A percentile compares a stretch with the other conserved stretches of the same genome.
Evolutionary conservation across 2,888 invertebrate species (phyloP).

Genomic region (Desoria tigrina): DNA sequence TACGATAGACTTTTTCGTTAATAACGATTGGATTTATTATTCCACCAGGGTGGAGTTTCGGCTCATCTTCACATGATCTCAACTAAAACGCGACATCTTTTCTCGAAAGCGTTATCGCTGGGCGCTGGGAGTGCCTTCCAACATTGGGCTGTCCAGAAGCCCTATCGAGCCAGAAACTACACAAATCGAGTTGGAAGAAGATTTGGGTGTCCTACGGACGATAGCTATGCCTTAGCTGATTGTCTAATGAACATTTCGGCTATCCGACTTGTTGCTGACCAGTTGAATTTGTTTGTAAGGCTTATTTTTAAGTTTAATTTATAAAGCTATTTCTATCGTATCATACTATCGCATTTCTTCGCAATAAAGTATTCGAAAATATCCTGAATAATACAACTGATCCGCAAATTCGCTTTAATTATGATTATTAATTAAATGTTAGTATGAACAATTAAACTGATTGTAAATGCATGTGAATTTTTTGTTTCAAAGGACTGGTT

Average conservation of each 20-base stretch:
- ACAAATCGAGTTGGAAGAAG: conserved; percentile 21
- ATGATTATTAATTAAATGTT: neutral
- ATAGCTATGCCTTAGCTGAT: conserved; percentile 18
- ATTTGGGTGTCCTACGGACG: conserved; percentile 27
- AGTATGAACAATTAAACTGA: neutral
- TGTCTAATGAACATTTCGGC: conserved; percentile 25
- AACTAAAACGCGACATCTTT: conserved; percentile 27
- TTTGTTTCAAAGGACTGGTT: conserved; percentile 48
- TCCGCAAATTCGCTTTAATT: neutral
- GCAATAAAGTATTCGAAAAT: no score
- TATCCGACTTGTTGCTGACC: conserved; percentile 26
- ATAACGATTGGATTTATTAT: no score
- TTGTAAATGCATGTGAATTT: neutral
- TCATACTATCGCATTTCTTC: no score
- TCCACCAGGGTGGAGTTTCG: conserved; percentile 30
- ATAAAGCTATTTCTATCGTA: no score
- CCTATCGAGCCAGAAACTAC: conserved; percentile 16
- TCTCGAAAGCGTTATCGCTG: conserved; percentile 38
- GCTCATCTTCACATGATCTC: conserved; percentile 50
- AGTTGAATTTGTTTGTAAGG: conserved; percentile 34
- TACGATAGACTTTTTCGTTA: neutral
- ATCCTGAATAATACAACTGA: neutral
- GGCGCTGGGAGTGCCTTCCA: conserved; percentile 44
- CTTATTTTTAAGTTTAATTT: no score
- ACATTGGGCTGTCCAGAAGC: conserved; percentile 28